phyloP scores from a whole-genome alignment of 2,888 invertebrate species.

The Belgica antarctica region DNA sequence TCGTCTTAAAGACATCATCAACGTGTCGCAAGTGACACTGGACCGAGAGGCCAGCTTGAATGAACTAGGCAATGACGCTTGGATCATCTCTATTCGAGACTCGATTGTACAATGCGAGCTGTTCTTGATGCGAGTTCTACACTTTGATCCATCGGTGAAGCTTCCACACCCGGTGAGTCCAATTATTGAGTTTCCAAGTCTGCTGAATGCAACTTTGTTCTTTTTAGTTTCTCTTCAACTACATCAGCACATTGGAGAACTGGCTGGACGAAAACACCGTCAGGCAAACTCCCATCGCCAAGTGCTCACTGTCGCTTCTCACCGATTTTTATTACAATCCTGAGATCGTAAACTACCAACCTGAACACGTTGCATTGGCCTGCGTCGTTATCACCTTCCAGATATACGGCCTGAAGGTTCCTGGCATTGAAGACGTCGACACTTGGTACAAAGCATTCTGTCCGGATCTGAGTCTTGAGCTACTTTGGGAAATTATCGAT shows the following conservation, averaged over 20 bases:
- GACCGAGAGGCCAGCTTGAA: background rate
- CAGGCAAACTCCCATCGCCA: background rate
- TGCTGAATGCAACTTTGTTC: background rate
- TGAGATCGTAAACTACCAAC: background rate
- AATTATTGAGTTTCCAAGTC: no score
- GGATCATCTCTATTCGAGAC: slow-evolving; percentile 5
- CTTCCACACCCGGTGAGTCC: slow-evolving; percentile 21
- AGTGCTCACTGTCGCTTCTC: slow-evolving; percentile 14
- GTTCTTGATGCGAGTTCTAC: slow-evolving; percentile 33
- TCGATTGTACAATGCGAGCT: slow-evolving; percentile 34
- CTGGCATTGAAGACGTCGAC: slow-evolving; percentile 6
- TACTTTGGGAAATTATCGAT: slow-evolving; percentile 33
- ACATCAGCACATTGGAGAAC: slow-evolving; percentile 14
- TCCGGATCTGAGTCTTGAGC: slow-evolving; percentile 15
- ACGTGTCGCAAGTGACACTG: slow-evolving; percentile 30
- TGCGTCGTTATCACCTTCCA: slow-evolving; percentile 13
- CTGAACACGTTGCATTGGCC: background rate
- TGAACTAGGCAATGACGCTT: slow-evolving; percentile 15
- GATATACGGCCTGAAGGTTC: slow-evolving; percentile 31
- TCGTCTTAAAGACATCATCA: slow-evolving; percentile 20
- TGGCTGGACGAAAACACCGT: slow-evolving; percentile 28
- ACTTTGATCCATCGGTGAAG: slow-evolving; percentile 7
- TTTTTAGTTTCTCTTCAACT: slow-evolving; percentile 13
- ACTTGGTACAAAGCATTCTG: slow-evolving; percentile 27
- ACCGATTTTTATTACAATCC: slow-evolving; percentile 21